Conservation (phyloP, 2,113 vertebrate species). For the Orycteropus afer region DNA sequence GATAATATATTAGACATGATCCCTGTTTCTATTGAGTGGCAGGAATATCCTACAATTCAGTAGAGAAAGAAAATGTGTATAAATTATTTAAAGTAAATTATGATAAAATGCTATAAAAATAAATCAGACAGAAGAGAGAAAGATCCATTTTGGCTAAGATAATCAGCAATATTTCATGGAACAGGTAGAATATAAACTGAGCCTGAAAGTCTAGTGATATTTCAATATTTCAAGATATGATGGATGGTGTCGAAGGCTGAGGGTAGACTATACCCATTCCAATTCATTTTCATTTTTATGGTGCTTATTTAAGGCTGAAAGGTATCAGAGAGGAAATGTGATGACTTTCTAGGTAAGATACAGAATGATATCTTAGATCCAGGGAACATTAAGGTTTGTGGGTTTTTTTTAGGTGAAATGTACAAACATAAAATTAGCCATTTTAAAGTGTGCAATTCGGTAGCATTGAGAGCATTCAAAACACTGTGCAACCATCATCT, state of each 20-base stretch:
- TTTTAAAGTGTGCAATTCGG: neutral
- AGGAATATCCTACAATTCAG: slow-evolving; percentile 17
- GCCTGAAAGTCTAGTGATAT: slow-evolving; percentile 32
- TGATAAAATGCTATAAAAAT: slow-evolving; percentile 60
- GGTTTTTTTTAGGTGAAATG: neutral
- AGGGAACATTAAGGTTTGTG: neutral
- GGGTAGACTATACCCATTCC: neutral
- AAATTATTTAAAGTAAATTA: slow-evolving; percentile 58
- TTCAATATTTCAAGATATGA: slow-evolving; percentile 46
- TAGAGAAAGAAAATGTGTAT: neutral
- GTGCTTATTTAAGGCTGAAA: slow-evolving; percentile 49
- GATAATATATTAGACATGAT: slow-evolving; percentile 29
- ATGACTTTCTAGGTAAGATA: neutral
- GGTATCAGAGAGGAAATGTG: neutral
- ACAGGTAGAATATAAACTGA: slow-evolving; percentile 36
- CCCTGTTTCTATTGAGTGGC: slow-evolving; percentile 29
- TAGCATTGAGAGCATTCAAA: neutral
- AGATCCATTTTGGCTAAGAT: slow-evolving; percentile 41
- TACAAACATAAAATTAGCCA: neutral
- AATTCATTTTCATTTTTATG: slow-evolving; percentile 48
- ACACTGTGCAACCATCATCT: neutral
- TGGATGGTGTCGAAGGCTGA: neutral
- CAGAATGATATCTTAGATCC: neutral
- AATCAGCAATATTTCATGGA: slow-evolving; percentile 54
- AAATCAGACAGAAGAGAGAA: slow-evolving; percentile 39